Percentiles rank a stretch among this genome's conserved stretches.
These are phyloP conservation scores for Scylla paramamosain DNA, from an alignment of 1,140 invertebrate species.

Conservation along the genomic window DNA sequence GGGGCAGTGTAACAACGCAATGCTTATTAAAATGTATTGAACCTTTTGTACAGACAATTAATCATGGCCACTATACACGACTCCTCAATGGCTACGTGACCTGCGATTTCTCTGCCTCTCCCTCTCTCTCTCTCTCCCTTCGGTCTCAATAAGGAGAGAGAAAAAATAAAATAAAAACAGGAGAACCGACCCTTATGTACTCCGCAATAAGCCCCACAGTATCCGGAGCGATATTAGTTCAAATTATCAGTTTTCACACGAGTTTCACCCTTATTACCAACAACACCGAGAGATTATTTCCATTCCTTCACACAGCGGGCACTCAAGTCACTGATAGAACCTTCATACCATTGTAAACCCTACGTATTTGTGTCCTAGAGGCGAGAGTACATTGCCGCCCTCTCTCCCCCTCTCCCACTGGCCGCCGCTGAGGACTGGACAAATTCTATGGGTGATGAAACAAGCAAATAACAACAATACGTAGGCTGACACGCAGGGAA, in stretches of 20 bases:
- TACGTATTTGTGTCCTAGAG: neutral
- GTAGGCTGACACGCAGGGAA: neutral
- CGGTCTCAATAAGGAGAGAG: neutral
- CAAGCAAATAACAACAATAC: conserved; percentile 15
- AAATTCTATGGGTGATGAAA: conserved; percentile 23
- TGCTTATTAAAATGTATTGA: conserved; percentile 58
- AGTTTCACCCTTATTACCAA: neutral
- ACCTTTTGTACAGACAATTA: conserved; percentile 43
- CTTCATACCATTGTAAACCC: neutral
- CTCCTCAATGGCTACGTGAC: conserved; percentile 31
- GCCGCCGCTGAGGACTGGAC: neutral
- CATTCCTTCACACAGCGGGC: neutral
- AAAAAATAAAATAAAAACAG: neutral
- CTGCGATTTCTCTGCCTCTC: neutral
- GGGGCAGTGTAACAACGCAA: neutral
- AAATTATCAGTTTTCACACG: neutral
- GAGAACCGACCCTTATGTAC: neutral
- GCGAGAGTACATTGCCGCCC: neutral
- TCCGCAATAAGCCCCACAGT: neutral
- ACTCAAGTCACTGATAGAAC: neutral
- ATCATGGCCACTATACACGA: conserved; percentile 46
- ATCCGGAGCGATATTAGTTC: neutral
- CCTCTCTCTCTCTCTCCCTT: conserved; percentile 34
- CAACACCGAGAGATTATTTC: neutral
- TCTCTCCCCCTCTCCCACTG: neutral